Evolutionary conservation across 2,113 vertebrate species (phyloP).

Genomic region (Dicerorhinus sumatrensis): DNA sequence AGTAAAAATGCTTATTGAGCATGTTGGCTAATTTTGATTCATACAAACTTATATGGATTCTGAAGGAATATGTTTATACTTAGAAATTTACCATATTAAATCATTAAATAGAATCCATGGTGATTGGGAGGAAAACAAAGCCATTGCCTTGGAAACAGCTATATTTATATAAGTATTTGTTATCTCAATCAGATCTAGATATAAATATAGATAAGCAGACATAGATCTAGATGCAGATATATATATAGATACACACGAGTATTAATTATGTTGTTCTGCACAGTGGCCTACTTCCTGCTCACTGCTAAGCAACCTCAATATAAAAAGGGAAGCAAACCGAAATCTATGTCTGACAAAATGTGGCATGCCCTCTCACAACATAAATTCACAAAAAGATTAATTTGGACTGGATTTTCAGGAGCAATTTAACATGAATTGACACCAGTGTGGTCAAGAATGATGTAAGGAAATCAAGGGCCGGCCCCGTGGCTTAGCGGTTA

Average conservation of each 20-base stretch:
- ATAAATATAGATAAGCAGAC: not conserved
- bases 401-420: constrained; percentile 57
- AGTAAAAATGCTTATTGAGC: not conserved
- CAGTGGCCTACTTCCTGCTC: constrained; percentile 41
- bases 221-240: not conserved
- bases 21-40: not conserved
- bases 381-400: constrained; percentile 75
- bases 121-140: not conserved
- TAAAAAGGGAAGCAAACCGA: constrained; percentile 58
- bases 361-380: accelerated
- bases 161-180: not conserved
- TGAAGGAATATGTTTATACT: not conserved
- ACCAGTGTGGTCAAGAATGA: constrained; percentile 65
- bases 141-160: not conserved
- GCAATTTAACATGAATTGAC: constrained; percentile 70
- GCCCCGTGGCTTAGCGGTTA: no score
- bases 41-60: not conserved
- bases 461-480: constrained; percentile 75
- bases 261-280: constrained; percentile 65
- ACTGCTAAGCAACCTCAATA: not conserved
- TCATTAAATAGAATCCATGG: not conserved
- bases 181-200: not conserved
- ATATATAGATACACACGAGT: not conserved
- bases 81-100: not conserved
- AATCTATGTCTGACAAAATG: constrained; percentile 7